Conservation (phyloP, 2,113 vertebrate genomes). For the Speoplatyrhinus poulsoni region DNA sequence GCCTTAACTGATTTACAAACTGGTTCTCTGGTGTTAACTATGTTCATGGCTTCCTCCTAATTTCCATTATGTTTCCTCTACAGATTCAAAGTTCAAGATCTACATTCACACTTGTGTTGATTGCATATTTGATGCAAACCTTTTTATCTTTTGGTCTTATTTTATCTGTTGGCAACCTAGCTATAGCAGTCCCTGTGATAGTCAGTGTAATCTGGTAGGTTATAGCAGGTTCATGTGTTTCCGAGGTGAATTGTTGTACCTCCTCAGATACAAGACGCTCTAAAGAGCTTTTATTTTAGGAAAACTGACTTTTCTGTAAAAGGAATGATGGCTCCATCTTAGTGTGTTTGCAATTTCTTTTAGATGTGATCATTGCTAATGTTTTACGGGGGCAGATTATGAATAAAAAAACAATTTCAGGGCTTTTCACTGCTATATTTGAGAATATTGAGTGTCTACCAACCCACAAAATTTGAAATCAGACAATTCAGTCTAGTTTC, state of each 20-base stretch:
- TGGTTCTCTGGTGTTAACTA: not conserved
- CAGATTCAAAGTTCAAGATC: not conserved
- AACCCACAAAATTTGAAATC: too few relatives aligned
- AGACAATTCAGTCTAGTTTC: too few relatives aligned
- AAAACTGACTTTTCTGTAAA: conserved; percentile 1
- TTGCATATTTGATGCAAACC: not conserved
- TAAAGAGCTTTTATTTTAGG: not conserved
- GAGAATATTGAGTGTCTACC: too few relatives aligned
- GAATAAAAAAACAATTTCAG: too few relatives aligned
- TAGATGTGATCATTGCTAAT: too few relatives aligned
- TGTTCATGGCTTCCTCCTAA: not conserved
- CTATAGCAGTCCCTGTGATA: not conserved
- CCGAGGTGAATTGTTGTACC: not conserved
- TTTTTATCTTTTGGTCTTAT: not conserved
- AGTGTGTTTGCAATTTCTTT: too few relatives aligned
- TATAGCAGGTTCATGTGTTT: not conserved
- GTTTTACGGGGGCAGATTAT: too few relatives aligned
- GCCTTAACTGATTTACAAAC: not conserved
- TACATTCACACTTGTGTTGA: not conserved
- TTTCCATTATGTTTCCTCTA: not conserved
- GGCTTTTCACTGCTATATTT: too few relatives aligned
- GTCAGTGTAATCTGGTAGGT: not conserved
- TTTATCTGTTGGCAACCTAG: not conserved
- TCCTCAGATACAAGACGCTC: not conserved
- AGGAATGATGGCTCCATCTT: not conserved